phyloP scores from a whole-genome alignment of 2,888 invertebrate genomes.

The Drosophila macrospina region DNA sequence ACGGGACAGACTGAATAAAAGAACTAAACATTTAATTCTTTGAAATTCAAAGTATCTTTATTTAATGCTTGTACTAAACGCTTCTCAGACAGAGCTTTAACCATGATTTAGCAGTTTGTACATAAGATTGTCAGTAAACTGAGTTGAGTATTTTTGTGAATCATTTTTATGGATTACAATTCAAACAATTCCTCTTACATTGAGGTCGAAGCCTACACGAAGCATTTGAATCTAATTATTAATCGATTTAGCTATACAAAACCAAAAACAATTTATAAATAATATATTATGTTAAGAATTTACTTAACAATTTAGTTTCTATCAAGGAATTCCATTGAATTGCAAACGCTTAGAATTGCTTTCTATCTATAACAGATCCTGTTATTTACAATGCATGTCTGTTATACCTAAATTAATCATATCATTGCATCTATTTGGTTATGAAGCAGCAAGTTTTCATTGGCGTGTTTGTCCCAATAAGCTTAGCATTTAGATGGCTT shows the following conservation, averaged over 20 bases:
- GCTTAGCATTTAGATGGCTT: conserved; percentile 37
- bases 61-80: conserved; percentile 28
- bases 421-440: background rate
- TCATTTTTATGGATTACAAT: background rate
- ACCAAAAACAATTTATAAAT: too few species aligned
- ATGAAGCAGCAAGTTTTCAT: background rate
- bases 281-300: too few species aligned
- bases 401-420: background rate
- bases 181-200: background rate
- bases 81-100: background rate
- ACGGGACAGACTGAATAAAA: background rate
- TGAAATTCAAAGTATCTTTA: conserved; percentile 11
- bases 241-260: too few species aligned
- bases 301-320: background rate
- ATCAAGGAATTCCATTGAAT: conserved; percentile 1
- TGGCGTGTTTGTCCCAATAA: conserved; percentile 42
- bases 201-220: background rate
- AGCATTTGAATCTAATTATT: too few species aligned
- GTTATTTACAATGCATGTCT: too few species aligned
- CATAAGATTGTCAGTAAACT: background rate
- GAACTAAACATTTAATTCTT: conserved; percentile 6
- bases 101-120: background rate
- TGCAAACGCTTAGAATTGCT: background rate
- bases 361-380: background rate
- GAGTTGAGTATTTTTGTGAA: background rate